These are phyloP conservation scores for Etheostoma cragini DNA, from an alignment of 2,113 vertebrate species.

Conservation along the genomic window DNA sequence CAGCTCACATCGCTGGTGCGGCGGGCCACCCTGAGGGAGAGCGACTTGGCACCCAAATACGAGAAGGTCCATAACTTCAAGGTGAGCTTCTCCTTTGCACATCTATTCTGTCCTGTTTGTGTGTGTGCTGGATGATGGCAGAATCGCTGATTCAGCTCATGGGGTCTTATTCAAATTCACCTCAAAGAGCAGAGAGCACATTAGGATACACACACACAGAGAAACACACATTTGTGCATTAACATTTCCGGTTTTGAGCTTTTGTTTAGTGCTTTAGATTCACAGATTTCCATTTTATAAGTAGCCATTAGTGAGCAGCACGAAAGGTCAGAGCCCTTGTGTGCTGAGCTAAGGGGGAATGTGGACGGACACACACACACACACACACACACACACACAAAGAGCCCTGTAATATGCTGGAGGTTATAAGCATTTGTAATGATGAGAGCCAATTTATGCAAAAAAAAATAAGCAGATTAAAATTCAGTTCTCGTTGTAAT, in stretches of 20 bases:
- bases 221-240: conserved; percentile 22
- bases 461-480: conserved; percentile 39
- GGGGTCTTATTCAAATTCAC: conserved; percentile 61
- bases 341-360: conserved; percentile 18
- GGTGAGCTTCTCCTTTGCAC: conserved; percentile 85
- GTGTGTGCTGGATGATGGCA: conserved; percentile 6
- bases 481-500: conserved; percentile 8
- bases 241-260: neutral
- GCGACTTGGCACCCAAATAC: conserved; percentile 93
- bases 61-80: conserved; percentile 99
- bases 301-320: conserved; percentile 28
- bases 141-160: conserved; percentile 58
- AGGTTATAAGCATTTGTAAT: conserved; percentile 57
- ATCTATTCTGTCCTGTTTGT: neutral
- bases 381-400: conserved; percentile 14
- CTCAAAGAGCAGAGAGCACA: conserved; percentile 21
- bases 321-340: conserved; percentile 38
- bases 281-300: conserved; percentile 26
- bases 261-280: conserved; percentile 3
- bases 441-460: conserved; percentile 35
- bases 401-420: conserved; percentile 15
- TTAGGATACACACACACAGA: conserved; percentile 2
- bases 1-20: conserved; percentile 98
- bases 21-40: conserved; percentile 98
- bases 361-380: conserved; percentile 23